Evolutionary conservation across 2,888 invertebrate genomes (phyloP).

Genomic region (Stramonita haemastoma): DNA sequence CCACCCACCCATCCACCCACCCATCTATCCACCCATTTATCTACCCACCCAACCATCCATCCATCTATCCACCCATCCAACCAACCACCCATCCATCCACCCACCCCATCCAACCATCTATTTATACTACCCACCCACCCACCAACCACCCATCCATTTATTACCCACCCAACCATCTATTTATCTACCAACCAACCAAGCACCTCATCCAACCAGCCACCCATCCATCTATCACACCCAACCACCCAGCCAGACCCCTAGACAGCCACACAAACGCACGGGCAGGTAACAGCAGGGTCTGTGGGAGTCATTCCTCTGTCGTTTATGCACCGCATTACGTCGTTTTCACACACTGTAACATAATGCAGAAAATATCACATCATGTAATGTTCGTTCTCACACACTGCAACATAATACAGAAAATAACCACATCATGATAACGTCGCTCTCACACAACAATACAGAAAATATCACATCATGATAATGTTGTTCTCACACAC

Average conservation of each 20-base stretch:
- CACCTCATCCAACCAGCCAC: not conserved
- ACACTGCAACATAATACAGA: too few species aligned
- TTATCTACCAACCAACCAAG: not conserved
- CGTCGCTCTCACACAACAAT: too few species aligned
- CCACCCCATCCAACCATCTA: not conserved
- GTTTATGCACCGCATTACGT: not conserved
- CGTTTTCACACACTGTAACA: not conserved
- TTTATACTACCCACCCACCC: not conserved
- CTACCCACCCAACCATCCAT: too few species aligned
- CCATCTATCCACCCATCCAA: too few species aligned
- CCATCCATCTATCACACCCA: not conserved
- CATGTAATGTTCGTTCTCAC: too few species aligned
- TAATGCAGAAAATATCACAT: too few species aligned
- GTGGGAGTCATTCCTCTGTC: not conserved
- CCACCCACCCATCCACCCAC: not conserved
- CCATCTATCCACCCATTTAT: not conserved
- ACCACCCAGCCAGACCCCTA: not conserved
- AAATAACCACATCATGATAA: too few species aligned
- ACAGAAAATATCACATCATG: too few species aligned
- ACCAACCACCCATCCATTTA: not conserved
- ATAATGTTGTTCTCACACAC: too few species aligned
- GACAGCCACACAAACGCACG: not conserved
- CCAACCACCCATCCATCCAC: too few species aligned
- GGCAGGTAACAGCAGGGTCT: not conserved
- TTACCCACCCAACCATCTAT: too few species aligned